phyloP scores from a whole-genome alignment of 2,888 invertebrate genomes.

The Coronaproctus castanopsis region DNA sequence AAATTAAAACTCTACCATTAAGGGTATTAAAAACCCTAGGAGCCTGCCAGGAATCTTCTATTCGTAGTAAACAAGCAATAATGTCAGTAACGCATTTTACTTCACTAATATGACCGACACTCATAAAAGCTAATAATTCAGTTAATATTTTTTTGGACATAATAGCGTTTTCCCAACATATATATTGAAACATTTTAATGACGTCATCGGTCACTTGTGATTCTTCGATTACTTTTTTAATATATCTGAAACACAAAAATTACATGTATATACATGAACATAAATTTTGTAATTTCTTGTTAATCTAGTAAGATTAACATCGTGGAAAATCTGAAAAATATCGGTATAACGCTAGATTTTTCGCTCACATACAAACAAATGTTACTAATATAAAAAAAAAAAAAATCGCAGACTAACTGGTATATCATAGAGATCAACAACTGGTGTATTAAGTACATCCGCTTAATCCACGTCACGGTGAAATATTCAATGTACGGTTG shows the following conservation, averaged over 20 bases:
- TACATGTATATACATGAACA: background rate
- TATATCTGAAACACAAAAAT: slow-evolving; percentile 38
- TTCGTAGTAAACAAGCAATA: slow-evolving; percentile 59
- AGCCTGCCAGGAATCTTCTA: slow-evolving; percentile 92
- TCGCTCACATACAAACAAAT: no score
- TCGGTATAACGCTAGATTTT: no score
- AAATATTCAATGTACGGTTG: no score
- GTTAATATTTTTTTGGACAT: slow-evolving; percentile 75
- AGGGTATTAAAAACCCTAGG: slow-evolving; percentile 84
- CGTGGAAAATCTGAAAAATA: background rate
- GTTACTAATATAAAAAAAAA: no score
- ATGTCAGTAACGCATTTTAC: slow-evolving; percentile 80
- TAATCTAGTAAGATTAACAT: background rate
- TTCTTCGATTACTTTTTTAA: slow-evolving; percentile 89
- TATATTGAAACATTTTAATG: slow-evolving; percentile 69
- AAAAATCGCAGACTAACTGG: no score
- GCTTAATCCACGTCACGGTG: no score
- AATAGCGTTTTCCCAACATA: slow-evolving; percentile 91
- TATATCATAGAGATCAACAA: no score
- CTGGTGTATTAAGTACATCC: no score
- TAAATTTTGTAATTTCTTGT: background rate
- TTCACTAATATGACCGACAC: slow-evolving; percentile 83
- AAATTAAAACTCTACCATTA: no score
- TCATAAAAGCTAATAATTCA: slow-evolving; percentile 78
- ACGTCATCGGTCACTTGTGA: slow-evolving; percentile 81